These are phyloP conservation scores for Protaetia brevitarsis DNA, from an alignment of 1,140 invertebrate genomes.

Conservation along the genomic window DNA sequence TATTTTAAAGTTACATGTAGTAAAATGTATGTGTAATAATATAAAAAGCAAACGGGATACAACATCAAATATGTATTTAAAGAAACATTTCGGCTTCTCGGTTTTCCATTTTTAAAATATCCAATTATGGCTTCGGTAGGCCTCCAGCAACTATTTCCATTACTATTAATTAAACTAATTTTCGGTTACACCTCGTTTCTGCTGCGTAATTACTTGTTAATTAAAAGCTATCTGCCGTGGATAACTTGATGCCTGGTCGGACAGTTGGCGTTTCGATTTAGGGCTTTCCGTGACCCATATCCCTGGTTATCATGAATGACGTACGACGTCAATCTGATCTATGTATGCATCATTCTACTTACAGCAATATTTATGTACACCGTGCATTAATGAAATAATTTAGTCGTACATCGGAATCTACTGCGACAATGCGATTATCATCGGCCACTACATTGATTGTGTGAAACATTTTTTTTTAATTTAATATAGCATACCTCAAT, in stretches of 20 bases:
- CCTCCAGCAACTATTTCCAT: neutral
- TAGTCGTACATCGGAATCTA: no score
- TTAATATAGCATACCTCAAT: no score
- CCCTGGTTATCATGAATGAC: neutral
- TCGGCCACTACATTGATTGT: no score
- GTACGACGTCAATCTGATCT: neutral
- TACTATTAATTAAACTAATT: neutral
- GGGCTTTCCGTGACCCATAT: neutral
- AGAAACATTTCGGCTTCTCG: no score
- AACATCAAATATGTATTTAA: no score
- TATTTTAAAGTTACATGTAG: no score
- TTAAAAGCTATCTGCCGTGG: conserved; percentile 8
- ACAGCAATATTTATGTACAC: no score
- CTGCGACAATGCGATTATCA: no score
- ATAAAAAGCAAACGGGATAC: neutral
- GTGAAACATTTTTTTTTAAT: no score
- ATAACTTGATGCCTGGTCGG: neutral
- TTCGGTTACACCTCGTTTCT: neutral
- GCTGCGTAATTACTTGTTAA: conserved; percentile 5
- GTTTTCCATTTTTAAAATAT: neutral
- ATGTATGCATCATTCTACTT: conserved; percentile 7
- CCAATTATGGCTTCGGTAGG: neutral
- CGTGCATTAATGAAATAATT: no score
- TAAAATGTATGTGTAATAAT: neutral
- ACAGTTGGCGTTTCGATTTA: conserved; percentile 7